Conservation (phyloP, 2,113 vertebrate species). For the Pelodiscus sinensis region DNA sequence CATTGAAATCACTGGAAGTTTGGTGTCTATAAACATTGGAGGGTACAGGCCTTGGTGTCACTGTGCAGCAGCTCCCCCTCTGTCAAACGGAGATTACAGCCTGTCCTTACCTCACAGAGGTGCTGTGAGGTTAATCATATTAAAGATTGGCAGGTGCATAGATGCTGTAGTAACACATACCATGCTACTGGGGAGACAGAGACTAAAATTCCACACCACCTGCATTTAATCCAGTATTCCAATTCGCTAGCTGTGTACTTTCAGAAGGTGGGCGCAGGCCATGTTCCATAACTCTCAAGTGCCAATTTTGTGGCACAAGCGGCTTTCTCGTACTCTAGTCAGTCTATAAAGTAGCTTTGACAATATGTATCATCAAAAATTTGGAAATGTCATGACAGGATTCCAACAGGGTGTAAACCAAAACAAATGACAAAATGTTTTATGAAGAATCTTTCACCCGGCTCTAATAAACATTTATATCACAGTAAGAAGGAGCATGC, state of each 20-base stretch:
- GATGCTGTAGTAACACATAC: not conserved
- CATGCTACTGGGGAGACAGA: not conserved
- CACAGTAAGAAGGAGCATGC: fast-evolving
- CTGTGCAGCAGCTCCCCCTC: not conserved
- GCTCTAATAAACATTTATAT: not conserved
- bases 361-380: not conserved
- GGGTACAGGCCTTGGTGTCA: not conserved
- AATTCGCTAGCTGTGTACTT: not conserved
- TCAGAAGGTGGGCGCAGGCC: not conserved
- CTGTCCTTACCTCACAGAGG: not conserved
- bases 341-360: not conserved
- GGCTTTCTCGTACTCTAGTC: not conserved
- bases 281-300: not conserved
- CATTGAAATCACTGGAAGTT: not conserved
- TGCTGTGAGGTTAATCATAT: not conserved
- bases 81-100: not conserved
- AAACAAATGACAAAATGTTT: not conserved
- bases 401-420: not conserved
- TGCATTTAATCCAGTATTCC: not conserved
- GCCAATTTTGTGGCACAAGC: not conserved
- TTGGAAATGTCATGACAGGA: fast-evolving
- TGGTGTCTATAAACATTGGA: not conserved
- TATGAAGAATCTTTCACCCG: not conserved
- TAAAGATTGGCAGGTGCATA: not conserved
- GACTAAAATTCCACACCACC: not conserved